These are phyloP conservation scores for Danaus chrysippus DNA, from an alignment of 2,888 invertebrate species.

Conservation along the genomic window DNA sequence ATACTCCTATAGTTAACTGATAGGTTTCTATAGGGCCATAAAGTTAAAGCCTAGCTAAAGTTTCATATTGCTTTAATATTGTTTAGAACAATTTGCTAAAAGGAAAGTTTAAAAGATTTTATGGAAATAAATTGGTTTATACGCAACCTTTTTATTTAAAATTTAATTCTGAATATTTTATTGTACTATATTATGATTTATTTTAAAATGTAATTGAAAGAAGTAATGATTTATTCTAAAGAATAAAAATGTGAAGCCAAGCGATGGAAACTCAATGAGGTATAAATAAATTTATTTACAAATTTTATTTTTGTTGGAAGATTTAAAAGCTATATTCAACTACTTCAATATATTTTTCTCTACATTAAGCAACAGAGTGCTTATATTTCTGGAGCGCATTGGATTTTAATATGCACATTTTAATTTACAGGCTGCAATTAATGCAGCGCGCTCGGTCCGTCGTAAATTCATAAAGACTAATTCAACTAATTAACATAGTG, in stretches of 20 bases:
- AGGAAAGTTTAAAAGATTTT: neutral
- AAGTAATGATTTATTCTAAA: too few relatives aligned
- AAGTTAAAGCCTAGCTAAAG: neutral
- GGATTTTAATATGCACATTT: conserved; percentile 20
- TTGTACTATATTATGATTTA: too few relatives aligned
- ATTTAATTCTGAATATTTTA: too few relatives aligned
- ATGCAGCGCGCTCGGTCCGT: conserved; percentile 15
- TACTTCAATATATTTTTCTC: neutral
- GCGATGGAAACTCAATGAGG: too few relatives aligned
- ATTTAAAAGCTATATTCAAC: neutral
- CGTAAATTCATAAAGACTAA: conserved; percentile 11
- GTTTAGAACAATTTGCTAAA: neutral
- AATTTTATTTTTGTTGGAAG: too few relatives aligned
- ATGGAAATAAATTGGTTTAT: too few relatives aligned
- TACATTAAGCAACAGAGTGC: conserved; percentile 10
- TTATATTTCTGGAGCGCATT: conserved; percentile 20
- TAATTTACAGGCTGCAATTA: conserved; percentile 21
- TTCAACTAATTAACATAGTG: conserved; percentile 12
- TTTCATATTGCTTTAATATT: neutral
- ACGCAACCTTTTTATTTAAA: too few relatives aligned
- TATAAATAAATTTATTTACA: too few relatives aligned
- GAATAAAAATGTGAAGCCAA: too few relatives aligned
- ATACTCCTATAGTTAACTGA: conserved; percentile 6
- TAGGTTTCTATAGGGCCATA: neutral
- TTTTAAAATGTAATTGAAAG: too few relatives aligned